Base-by-base conservation (phyloP, 2,113 vertebrate genomes). In the Laterallus jamaicensis region DNA sequence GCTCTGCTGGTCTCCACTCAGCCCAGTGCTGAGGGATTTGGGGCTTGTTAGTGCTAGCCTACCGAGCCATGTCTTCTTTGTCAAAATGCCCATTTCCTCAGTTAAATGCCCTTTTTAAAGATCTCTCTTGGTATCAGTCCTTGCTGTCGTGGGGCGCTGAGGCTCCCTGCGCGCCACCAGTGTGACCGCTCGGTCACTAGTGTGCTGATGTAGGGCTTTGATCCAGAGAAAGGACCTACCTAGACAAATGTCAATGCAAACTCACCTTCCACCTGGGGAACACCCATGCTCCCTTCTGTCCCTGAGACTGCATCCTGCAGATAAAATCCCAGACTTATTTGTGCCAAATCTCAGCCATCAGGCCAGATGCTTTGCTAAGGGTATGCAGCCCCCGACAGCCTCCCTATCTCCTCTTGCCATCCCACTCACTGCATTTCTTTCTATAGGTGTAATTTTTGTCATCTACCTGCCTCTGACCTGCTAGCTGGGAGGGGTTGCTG, bases 311-410 rank as follows among this genome's bases (percentile, higher is more conserved):
- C 10, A 17, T 40, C 64, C 52, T n/a, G 44, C 32, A 77, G 64
- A 52, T 55, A 18, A 75, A 81, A 54, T 39, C 29, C 50, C 63
- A 75, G 12, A 24, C 12, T 26, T 22, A 5, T 10, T 24, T 29
- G 11, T 20, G 29, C 10, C 64, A 60, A 12, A 47, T 31, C 35
- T 50, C 59, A 82, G 78, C 52, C 79, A 22, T 15, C 0, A 4
- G 13, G 4, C 20, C 76, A 86, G 47, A 26, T 49, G 39, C 6
- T 7, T 18, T 21, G n/a, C 55, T 68, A 55, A 49, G 28, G 16
- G 11, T 4, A 0, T 9, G 20, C 2, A 2, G 20, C 54, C 39
- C 55, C n/a, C 4, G 0, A 32, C 68, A 59, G 12, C 37, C 6
- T 7, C 44, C 37, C 52, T 7, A 8, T 17, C 52, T 59, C 31